Conservation (phyloP, 2,888 invertebrate genomes). For the Pemphredon lugubris region DNA sequence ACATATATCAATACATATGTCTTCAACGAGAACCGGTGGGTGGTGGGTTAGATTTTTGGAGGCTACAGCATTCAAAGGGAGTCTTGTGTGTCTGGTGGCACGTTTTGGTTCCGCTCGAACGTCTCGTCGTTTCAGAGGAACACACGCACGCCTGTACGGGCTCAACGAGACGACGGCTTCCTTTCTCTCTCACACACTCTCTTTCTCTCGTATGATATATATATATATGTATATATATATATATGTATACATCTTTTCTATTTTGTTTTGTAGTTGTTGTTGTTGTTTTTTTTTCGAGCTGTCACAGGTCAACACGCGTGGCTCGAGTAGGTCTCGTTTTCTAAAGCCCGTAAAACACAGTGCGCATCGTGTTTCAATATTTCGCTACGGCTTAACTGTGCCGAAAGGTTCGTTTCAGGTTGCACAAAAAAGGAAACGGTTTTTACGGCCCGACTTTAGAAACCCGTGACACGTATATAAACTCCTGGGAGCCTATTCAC, state of each 20-base stretch:
- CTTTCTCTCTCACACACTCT: slow-evolving; percentile 53
- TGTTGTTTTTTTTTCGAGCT: slow-evolving; percentile 29
- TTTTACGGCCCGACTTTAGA: slow-evolving; percentile 42
- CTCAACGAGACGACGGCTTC: slow-evolving; percentile 58
- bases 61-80: slow-evolving; percentile 74
- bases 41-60: slow-evolving; percentile 73
- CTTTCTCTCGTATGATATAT: slow-evolving; percentile 37
- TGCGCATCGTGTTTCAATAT: slow-evolving; percentile 51
- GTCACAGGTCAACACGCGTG: slow-evolving; percentile 53
- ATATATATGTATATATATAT: slow-evolving; percentile 41
- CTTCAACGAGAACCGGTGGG: slow-evolving; percentile 52
- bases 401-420: slow-evolving; percentile 53
- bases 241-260: slow-evolving; percentile 16
- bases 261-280: slow-evolving; percentile 8
- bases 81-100: slow-evolving; percentile 55
- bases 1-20: slow-evolving; percentile 46
- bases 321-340: slow-evolving; percentile 50
- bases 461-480: slow-evolving; percentile 44
- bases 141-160: slow-evolving; percentile 37
- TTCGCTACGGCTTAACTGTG: slow-evolving; percentile 44
- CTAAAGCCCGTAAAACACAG: slow-evolving; percentile 45
- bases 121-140: slow-evolving; percentile 52
- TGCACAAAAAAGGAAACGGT: slow-evolving; percentile 50
- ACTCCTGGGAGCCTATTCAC: slow-evolving; percentile 39
- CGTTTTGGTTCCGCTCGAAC: slow-evolving; percentile 45